Base-by-base conservation (phyloP, 2,113 vertebrate genomes). In the Harpagus bidentatus region DNA sequence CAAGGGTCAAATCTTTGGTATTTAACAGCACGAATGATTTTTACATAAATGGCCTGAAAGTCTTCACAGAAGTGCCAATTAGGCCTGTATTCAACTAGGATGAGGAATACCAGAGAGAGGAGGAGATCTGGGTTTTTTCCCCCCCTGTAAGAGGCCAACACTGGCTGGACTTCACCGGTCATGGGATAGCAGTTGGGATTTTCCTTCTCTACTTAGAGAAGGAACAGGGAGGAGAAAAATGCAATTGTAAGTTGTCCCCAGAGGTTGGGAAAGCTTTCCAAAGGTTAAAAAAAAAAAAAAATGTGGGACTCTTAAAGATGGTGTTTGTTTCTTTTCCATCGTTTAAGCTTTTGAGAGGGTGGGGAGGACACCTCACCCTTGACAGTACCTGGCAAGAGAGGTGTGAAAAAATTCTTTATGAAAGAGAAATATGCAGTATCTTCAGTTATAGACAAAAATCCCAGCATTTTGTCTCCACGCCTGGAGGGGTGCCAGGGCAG, bases 401-500 rank as follows among this genome's bases (percentile, higher is more conserved):
- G 45, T 55, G 28, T 63, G 42, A 72, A 73, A 73, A 48, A 53
- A 25, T 53, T 73, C 5, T 65, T 82, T 82, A 23, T 31, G 62
- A 26, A 53, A 53, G 29, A 89, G 18, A 61, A 69, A 62, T 28
- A 36, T 5, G 21, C 36, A 25, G 31, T 22, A 61, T 62, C 48
- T 73, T 69, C 43, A 48, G 38, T 38, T 69, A 31, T 13, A 58
- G 47, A 50, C 63, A 86, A 69, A 79, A 73, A 69, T 58, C 36
- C 13, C 53, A 31, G 42, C 76, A 34, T 72, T 78, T 47, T 72
- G 14, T 71, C 32, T 45, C 53, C 2, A 1, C 43, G 14, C 20
- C 45, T 0, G 1, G 52, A 53, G 52, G 16, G 16, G 52, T 53
- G 28, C 36, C 1, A 1, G 34, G 22, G 17, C 4, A 2, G 32